Evolutionary conservation across 2,888 invertebrate species (phyloP), one percentile per base, ranked within the genome.

Genomic region (Emesis russula): DNA sequence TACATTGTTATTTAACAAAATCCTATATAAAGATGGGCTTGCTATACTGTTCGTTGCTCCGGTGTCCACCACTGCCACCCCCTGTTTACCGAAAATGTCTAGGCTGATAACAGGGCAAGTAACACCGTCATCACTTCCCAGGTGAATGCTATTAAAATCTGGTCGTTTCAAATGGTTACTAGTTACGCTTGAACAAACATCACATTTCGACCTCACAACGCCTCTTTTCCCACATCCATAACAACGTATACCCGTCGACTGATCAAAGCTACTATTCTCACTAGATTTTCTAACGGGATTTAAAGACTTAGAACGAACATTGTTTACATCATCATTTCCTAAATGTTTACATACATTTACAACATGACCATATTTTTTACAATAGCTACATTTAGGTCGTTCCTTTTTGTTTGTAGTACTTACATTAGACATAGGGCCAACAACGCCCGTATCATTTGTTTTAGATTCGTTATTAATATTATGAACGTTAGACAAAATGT

Each of bases 41-140:
- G 86, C 86, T 9, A 83, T 81, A 38, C 77, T 71, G 25, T 84
- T 74, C 0, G 84, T 87, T 18, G 87, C 79, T 5, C 87, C 87
- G 1, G 87, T 87, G 44, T 87, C 87, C 0, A 85, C 15, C 5
- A 85, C 81, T 5, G 87, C 87, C 4, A 81, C 81, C 3, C 87
- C 87, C 38, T 63, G 11, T 5, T 13, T 31, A 36, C 78, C 74
- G 5, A 73, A n/a, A 13, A 86, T 5, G 0, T 15, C 70, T n/a
- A 82, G 9, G 6, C n/a, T 25, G 1, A 85, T 25, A 9, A 68
- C 44, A 7, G 81, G 81, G 25, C 58, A 63, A 9, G 25, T 58
- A 33, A 70, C 25, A 25, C 2, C 13, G 5, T 13, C 38, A 31
- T 18, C 53, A 73, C 18, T 58, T 3, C 25, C 41, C 58, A 33